phyloP scores from a whole-genome alignment of 2,113 vertebrate species.

The Pomatorhinus ruficollis region DNA sequence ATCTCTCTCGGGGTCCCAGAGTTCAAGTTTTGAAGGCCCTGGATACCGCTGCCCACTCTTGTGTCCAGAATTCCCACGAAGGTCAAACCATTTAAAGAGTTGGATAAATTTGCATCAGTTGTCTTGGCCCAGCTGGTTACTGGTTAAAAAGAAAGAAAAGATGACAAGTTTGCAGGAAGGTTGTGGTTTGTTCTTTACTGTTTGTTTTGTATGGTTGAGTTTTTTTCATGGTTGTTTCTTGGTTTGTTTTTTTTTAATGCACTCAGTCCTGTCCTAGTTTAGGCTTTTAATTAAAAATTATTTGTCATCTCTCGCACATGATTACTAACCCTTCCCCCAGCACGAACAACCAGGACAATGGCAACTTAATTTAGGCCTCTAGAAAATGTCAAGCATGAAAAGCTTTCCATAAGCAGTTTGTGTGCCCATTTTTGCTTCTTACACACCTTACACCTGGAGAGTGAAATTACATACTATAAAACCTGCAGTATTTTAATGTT shows the following conservation, averaged over 20 bases:
- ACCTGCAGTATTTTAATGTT: not conserved
- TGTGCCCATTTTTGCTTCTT: not conserved
- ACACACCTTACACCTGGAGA: not conserved
- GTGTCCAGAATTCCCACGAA: slow-evolving; percentile 62
- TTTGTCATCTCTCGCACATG: not conserved
- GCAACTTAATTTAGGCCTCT: not conserved
- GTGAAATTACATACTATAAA: not conserved
- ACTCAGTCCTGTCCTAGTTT: not conserved
- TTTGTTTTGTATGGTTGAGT: not conserved
- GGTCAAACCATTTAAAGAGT: slow-evolving; percentile 67
- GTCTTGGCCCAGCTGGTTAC: slow-evolving; percentile 72
- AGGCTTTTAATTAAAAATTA: not conserved
- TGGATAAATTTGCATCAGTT: slow-evolving; percentile 60
- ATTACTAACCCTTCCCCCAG: not conserved
- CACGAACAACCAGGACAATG: not conserved
- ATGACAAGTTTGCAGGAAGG: not conserved
- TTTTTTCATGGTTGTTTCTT: not conserved
- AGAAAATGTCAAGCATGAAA: not conserved
- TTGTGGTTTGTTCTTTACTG: not conserved
- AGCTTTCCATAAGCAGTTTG: not conserved
- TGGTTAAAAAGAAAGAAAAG: slow-evolving; percentile 18
- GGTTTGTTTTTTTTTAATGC: not conserved
- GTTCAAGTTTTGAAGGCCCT: slow-evolving; percentile 34
- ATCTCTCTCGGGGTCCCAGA: not conserved
- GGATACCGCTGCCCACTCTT: slow-evolving; percentile 23